A percentile compares a stretch with the other conserved stretches of the same genome.
Conservation (phyloP, 2,888 invertebrate genomes). For the Hyalella azteca region DNA sequence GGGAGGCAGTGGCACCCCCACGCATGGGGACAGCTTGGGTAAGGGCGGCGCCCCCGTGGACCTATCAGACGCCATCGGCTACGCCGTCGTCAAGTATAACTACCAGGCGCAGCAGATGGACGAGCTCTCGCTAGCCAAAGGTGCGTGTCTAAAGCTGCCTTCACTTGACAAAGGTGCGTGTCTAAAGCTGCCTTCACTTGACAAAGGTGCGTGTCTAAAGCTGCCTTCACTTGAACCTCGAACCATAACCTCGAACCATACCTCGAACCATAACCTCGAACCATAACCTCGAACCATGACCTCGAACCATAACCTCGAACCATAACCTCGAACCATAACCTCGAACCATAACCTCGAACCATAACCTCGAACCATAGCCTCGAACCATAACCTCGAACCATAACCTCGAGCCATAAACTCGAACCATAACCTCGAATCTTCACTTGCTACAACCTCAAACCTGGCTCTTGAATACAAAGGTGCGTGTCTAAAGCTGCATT, state of each 20-base stretch:
- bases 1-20: constrained; percentile 78
- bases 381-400: no score
- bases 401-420: no score
- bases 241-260: no score
- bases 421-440: no score
- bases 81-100: constrained; percentile 89
- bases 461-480: no score
- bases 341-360: no score
- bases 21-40: constrained; percentile 75
- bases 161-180: constrained; percentile 76
- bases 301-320: no score
- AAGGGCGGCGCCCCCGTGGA: constrained; percentile 66
- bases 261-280: no score
- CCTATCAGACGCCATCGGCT: constrained; percentile 84
- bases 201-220: constrained; percentile 72
- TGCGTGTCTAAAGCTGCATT: neutral
- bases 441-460: no score
- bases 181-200: constrained; percentile 61
- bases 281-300: no score
- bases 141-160: constrained; percentile 62
- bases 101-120: constrained; percentile 89
- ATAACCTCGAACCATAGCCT: no score
- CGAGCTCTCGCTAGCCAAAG: constrained; percentile 92
- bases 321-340: no score
- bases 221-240: constrained; percentile 66